Evolutionary conservation across 1,140 invertebrate genomes (phyloP), one percentile per base, ranked within the genome.

Genomic region (Linepithema humile): DNA sequence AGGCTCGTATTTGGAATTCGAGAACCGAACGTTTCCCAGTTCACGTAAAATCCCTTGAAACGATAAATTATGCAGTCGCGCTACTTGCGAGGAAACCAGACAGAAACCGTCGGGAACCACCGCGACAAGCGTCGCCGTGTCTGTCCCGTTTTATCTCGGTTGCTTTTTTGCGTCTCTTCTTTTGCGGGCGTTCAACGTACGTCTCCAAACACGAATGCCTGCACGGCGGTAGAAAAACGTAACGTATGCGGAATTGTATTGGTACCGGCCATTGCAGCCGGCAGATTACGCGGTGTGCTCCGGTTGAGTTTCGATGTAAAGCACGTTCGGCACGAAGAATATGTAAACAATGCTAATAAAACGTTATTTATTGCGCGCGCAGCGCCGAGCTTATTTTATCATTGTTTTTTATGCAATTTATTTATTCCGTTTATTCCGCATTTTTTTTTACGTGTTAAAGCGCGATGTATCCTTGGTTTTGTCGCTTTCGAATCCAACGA

Each of bases 261-360:
- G 75, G 64, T 55, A 48, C 48, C 48, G 45, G 64, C 38, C 48
- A 55, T 69, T 69, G 45, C 75, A 78, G 26, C 59, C 62, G 57
- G 48, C 48, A 80, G 64, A 80, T 80, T 80, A 80, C 64, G 48
- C 75, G 35, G 26, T 40, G 64, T 35, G 32, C 45, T 6, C 32
- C 48, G 75, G 38, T 35, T 55, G 75, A 80, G 75, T 80, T 80
- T 80, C 75, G 64, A 80, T 80, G 75, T 80, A 80, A 80, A 80
- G 75, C 75, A 80, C 75, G 75, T 80, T 80, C 75, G 75, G 64
- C 75, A 80, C 75, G 75, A 70, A 69, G 75, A 80, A 80, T 80
- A 80, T 80, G 75, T 80, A 80, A 80, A 80, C 75, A 80, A 80
- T 80, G 75, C 75, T 80, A 80, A 80, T 80, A 80, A 80, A 80